phyloP scores from a whole-genome alignment of 2,888 invertebrate species.

The Cremastobaeus sp. region DNA sequence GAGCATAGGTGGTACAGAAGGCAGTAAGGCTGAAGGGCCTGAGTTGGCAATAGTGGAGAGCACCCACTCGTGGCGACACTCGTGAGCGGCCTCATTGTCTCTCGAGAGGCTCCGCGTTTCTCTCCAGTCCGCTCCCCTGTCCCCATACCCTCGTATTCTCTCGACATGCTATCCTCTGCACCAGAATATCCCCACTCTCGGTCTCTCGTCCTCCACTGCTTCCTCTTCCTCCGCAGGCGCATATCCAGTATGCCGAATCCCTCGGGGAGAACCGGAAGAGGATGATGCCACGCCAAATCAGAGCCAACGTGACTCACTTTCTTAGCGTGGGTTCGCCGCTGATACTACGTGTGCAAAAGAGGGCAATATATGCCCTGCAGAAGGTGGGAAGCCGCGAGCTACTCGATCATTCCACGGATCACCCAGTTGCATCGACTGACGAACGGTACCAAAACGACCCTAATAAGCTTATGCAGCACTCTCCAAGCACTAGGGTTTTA shows the following conservation, averaged over 20 bases:
- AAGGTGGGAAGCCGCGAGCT: slow-evolving; percentile 55
- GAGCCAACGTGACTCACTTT: slow-evolving; percentile 52
- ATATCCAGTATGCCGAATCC: slow-evolving; percentile 54
- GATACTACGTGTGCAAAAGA: slow-evolving; percentile 28
- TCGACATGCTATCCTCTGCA: slow-evolving; percentile 49
- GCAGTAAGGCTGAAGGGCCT: slow-evolving; percentile 75
- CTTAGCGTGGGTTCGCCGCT: slow-evolving; percentile 12
- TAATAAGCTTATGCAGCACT: slow-evolving; percentile 77
- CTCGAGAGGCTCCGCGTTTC: slow-evolving; percentile 73
- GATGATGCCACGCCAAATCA: slow-evolving; percentile 58
- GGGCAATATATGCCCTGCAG: slow-evolving; percentile 27
- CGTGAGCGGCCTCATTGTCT: slow-evolving; percentile 78
- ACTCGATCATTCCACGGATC: slow-evolving; percentile 58
- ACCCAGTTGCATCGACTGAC: slow-evolving; percentile 48
- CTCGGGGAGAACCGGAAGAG: slow-evolving; percentile 47
- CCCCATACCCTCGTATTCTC: slow-evolving; percentile 32
- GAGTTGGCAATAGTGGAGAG: slow-evolving; percentile 78
- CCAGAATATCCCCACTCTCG: slow-evolving; percentile 43
- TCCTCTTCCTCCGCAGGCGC: slow-evolving; percentile 41
- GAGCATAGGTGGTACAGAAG: slow-evolving; percentile 64
- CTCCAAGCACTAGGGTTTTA: slow-evolving; percentile 28
- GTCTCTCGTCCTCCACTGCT: slow-evolving; percentile 6
- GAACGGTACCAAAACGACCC: slow-evolving; percentile 62
- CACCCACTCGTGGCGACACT: slow-evolving; percentile 77
- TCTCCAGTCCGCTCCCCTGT: slow-evolving; percentile 61